phyloP scores from a whole-genome alignment of 2,888 invertebrate genomes.

The Halictus quadricinctus region DNA sequence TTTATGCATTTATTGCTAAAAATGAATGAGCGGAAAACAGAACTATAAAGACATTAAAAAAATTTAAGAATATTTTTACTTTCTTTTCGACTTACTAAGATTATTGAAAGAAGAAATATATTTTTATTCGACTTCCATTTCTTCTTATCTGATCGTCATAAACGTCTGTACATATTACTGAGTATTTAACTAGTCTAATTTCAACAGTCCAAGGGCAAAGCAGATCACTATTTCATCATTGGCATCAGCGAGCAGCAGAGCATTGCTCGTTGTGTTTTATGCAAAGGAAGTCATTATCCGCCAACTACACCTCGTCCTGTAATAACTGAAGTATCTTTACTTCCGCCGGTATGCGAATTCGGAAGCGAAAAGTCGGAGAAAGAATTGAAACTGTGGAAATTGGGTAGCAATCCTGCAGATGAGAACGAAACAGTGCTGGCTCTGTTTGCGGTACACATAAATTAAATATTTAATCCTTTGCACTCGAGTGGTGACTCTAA shows the following conservation, averaged over 20 bases:
- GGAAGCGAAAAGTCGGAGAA: conserved; percentile 91
- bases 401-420: conserved; percentile 85
- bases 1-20: no score
- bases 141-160: background rate
- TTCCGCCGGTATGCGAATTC: conserved; percentile 90
- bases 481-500: background rate
- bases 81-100: no score
- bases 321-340: conserved; percentile 89
- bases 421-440: conserved; percentile 93
- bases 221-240: conserved; percentile 90
- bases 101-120: no score
- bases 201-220: conserved; percentile 85
- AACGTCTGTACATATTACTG: background rate
- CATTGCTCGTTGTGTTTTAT: conserved; percentile 91
- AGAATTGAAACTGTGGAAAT: conserved; percentile 89
- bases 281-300: conserved; percentile 95
- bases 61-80: no score
- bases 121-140: no score
- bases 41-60: no score
- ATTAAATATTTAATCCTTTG: background rate
- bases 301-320: conserved; percentile 93
- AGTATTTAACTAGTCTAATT: conserved; percentile 28
- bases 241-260: conserved; percentile 91
- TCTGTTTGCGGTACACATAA: conserved; percentile 90
- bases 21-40: no score